These are phyloP conservation scores for Sminthurides aquaticus DNA, from an alignment of 2,888 invertebrate genomes.

Conservation along the genomic window DNA sequence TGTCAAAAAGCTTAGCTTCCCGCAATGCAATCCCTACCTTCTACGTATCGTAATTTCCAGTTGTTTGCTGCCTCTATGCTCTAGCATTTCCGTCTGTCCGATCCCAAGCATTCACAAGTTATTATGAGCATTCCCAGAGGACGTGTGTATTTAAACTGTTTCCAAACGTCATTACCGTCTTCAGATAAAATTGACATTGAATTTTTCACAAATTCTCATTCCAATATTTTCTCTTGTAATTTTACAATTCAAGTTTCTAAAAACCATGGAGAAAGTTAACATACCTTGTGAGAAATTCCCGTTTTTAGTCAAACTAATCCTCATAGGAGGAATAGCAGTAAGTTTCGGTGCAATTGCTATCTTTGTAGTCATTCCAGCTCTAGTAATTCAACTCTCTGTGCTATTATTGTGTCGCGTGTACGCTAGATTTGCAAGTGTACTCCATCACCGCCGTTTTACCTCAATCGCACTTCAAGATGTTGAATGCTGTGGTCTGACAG, in stretches of 20 bases:
- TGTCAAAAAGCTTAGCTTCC: no score
- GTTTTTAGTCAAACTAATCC: neutral
- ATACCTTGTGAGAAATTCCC: slow-evolving; percentile 5
- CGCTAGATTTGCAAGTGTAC: neutral
- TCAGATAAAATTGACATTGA: no score
- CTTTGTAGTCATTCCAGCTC: neutral
- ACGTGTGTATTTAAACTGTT: no score
- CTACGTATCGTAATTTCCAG: no score
- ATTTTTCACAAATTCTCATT: neutral
- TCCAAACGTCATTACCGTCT: no score
- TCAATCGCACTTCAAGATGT: neutral
- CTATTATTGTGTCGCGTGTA: neutral
- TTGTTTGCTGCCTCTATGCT: no score
- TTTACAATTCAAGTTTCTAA: neutral
- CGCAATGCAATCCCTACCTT: no score
- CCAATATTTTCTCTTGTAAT: neutral
- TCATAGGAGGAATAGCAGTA: neutral
- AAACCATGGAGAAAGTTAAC: neutral
- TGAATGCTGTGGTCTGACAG: neutral
- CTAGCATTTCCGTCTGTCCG: no score
- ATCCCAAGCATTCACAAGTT: no score
- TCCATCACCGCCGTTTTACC: neutral
- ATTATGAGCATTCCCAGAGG: no score
- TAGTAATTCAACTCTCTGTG: neutral
- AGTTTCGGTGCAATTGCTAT: neutral